phyloP scores from a whole-genome alignment of 1,140 invertebrate species.

The Idris sp. region DNA sequence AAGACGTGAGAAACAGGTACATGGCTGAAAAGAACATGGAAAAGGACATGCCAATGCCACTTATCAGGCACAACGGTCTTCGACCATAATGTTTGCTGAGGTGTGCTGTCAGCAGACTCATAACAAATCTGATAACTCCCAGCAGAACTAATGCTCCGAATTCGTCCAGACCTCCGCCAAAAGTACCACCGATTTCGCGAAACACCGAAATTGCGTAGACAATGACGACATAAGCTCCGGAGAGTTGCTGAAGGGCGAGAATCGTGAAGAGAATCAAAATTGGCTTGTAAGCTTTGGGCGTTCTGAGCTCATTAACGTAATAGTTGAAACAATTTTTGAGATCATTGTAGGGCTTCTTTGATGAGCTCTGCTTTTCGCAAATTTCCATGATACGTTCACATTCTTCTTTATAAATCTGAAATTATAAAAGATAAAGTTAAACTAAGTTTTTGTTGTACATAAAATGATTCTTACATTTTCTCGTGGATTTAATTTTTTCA shows the following conservation, averaged over 20 bases:
- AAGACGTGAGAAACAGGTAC: slow-evolving; percentile 74
- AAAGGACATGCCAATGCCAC: slow-evolving; percentile 79
- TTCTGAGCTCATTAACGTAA: slow-evolving; percentile 46
- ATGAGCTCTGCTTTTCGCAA: slow-evolving; percentile 20
- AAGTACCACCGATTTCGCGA: slow-evolving; percentile 74
- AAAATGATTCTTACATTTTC: too few relatives aligned
- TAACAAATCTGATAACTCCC: slow-evolving; percentile 78
- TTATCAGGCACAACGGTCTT: slow-evolving; percentile 77
- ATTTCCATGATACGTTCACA: slow-evolving; percentile 67
- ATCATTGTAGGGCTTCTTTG: neutral
- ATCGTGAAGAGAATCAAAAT: slow-evolving; percentile 76
- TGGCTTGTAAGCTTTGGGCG: slow-evolving; percentile 78
- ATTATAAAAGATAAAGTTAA: too few relatives aligned
- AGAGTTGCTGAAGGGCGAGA: slow-evolving; percentile 80
- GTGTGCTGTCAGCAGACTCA: slow-evolving; percentile 76
- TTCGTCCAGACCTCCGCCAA: slow-evolving; percentile 73
- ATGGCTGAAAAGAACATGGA: slow-evolving; percentile 79
- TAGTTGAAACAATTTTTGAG: slow-evolving; percentile 30
- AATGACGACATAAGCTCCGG: slow-evolving; percentile 82
- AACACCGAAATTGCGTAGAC: slow-evolving; percentile 84
- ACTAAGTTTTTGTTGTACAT: too few relatives aligned
- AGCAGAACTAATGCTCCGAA: slow-evolving; percentile 78
- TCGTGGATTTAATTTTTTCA: slow-evolving; percentile 75
- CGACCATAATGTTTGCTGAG: slow-evolving; percentile 79
- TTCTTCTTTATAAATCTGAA: slow-evolving; percentile 73